Conservation (phyloP, 2,888 invertebrate species). For the Leistus spinibarbis region DNA sequence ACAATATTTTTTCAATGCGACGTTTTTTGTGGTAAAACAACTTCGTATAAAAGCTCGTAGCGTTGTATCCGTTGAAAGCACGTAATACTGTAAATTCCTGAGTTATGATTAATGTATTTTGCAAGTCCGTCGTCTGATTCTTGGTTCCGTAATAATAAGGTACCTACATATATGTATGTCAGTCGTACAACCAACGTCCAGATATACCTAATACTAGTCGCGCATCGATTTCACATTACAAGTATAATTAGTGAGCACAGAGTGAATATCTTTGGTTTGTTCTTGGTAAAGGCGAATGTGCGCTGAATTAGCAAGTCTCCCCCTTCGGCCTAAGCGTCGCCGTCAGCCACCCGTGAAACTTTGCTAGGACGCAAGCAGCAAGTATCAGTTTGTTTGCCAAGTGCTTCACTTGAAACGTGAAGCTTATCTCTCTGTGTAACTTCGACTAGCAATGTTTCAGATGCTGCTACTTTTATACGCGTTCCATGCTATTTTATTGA, state of each 20-base stretch:
- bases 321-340: background rate
- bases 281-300: background rate
- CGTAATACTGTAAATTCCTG: too few species aligned
- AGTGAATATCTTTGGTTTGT: constrained; percentile 11
- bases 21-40: too few species aligned
- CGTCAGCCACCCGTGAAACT: background rate
- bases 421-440: constrained; percentile 4
- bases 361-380: background rate
- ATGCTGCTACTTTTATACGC: constrained; percentile 10
- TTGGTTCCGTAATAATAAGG: too few species aligned
- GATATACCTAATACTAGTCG: too few species aligned
- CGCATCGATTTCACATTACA: constrained; percentile 2
- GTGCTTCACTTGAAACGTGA: constrained; percentile 3
- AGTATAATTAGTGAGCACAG: background rate
- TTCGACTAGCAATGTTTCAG: constrained; percentile 9
- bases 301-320: constrained; percentile 3
- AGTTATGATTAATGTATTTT: too few species aligned
- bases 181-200: too few species aligned
- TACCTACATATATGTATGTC: too few species aligned
- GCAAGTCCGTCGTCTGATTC: too few species aligned
- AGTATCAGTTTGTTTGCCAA: background rate
- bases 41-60: too few species aligned
- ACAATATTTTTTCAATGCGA: too few species aligned
- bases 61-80: too few species aligned
- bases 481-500: constrained; percentile 1